Evolutionary conservation across 2,113 vertebrate species (phyloP), one percentile per base, ranked within the genome.

Genomic region (Ameiurus melas): DNA sequence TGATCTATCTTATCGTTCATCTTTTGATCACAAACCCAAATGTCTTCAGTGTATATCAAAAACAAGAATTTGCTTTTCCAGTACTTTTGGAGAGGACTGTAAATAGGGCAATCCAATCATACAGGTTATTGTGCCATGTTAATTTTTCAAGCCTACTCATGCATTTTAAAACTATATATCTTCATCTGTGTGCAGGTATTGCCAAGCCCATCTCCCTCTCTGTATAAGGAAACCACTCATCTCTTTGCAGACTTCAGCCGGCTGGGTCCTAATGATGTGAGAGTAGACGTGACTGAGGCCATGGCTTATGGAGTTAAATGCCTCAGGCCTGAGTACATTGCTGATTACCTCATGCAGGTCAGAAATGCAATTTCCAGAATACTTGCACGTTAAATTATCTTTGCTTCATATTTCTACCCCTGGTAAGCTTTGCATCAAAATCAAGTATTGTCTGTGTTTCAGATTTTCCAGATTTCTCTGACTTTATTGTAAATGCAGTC

Each of bases 291-390:
- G 17, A 90, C 94, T 0, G 96, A 98, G 39, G 98, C 97, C 0
- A 90, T 94, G 36, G 91, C 95, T 53, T 96, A 97, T 0, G 96
- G 96, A 25, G 96, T 99, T 73, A 94, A 91, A 78, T 99, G 98
- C 91, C 91, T 99, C 85, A 98, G 96, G 85, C 97, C 98, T 0
- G 98, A 99, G 83, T 99, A 97, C 92, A 99, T 99, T 0, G 98
- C 98, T 25, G 98, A 99, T 92, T 99, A 98, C 89, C 97, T 99
- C 78, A 97, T 97, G 95, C 97, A 99, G 97, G 98, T 98, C 1
- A 87, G 90, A 85, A 73, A 30, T 70, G 19, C 9, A 22, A 4
- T 20, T 66, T 51, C 43, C 43, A 14, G 62, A 19, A 19, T 10
- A 16, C 80, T 27, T 33, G 2, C 8, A 33, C 7, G 2, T 53